phyloP scores from a whole-genome alignment of 1,140 invertebrate genomes.

The Linepithema humile region DNA sequence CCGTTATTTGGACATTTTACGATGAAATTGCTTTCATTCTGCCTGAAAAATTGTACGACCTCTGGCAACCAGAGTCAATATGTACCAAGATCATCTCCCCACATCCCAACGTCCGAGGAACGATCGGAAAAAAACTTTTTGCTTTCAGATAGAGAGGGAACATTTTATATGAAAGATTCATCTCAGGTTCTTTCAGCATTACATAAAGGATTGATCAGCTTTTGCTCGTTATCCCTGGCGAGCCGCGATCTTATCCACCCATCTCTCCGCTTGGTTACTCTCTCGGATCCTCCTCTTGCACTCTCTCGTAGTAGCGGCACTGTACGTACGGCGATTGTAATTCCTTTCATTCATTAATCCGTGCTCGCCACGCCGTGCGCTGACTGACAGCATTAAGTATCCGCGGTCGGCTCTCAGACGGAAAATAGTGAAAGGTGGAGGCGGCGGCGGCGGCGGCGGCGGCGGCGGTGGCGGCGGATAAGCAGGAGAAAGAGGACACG shows the following conservation, averaged over 20 bases:
- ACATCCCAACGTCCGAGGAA: background rate
- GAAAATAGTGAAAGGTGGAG: constrained; percentile 67
- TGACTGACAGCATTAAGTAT: constrained; percentile 65
- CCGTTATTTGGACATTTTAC: too few relatives aligned
- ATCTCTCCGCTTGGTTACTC: constrained; percentile 14
- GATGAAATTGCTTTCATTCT: too few relatives aligned
- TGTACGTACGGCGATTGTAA: constrained; percentile 42
- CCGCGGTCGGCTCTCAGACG: constrained; percentile 36
- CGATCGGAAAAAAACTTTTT: background rate
- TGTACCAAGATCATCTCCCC: background rate
- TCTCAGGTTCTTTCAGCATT: constrained; percentile 5
- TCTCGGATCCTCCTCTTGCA: constrained; percentile 16
- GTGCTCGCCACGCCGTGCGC: constrained; percentile 43
- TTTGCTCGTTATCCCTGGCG: constrained; percentile 44
- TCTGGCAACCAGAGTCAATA: too few relatives aligned
- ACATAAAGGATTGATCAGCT: constrained; percentile 35
- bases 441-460: background rate
- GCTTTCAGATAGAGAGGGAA: background rate
- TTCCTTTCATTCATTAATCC: constrained; percentile 69
- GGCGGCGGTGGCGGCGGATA: too few relatives aligned
- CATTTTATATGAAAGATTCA: constrained; percentile 22
- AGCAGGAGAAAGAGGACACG: background rate
- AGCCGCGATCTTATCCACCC: constrained; percentile 9
- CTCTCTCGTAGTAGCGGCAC: constrained; percentile 13
- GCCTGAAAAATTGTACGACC: too few relatives aligned